Evolutionary conservation across 2,113 vertebrate genomes (phyloP).

Genomic region (Pristiophorus japonicus): DNA sequence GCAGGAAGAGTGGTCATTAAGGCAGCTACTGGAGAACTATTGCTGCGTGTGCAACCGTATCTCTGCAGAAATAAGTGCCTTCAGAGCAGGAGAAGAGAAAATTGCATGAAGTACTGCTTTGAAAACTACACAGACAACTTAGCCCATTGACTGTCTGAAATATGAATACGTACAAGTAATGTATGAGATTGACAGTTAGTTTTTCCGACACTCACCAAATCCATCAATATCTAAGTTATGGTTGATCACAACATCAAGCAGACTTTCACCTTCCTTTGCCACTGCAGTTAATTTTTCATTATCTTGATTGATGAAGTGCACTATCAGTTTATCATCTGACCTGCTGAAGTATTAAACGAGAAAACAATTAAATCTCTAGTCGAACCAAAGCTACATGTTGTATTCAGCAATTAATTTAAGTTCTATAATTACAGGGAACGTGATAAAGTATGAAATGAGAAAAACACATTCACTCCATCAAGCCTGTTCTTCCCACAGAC

Average conservation of each 20-base stretch:
- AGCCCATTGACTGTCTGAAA: not conserved
- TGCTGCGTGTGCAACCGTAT: not conserved
- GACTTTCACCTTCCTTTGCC: constrained; percentile 59
- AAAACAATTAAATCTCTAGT: constrained; percentile 25
- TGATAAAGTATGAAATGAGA: not conserved
- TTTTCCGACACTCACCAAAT: constrained; percentile 53
- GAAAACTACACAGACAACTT: not conserved
- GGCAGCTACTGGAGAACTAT: not conserved
- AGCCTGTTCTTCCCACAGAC: not conserved
- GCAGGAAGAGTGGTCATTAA: not conserved
- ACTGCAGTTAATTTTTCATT: constrained; percentile 52
- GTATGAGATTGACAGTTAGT: not conserved
- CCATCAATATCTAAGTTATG: constrained; percentile 62
- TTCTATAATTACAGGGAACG: not conserved
- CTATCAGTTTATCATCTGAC: constrained; percentile 46
- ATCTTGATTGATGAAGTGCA: constrained; percentile 62
- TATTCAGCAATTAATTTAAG: not conserved
- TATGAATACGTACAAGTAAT: not conserved
- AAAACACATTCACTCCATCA: not conserved
- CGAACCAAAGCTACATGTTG: not conserved
- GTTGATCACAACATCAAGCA: constrained; percentile 61
- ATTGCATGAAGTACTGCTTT: not conserved
- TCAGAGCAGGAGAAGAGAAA: not conserved
- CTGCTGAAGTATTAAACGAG: constrained; percentile 41
- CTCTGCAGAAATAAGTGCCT: not conserved